Conservation (phyloP, 2,888 invertebrate genomes). For the Ceramica pisi region DNA sequence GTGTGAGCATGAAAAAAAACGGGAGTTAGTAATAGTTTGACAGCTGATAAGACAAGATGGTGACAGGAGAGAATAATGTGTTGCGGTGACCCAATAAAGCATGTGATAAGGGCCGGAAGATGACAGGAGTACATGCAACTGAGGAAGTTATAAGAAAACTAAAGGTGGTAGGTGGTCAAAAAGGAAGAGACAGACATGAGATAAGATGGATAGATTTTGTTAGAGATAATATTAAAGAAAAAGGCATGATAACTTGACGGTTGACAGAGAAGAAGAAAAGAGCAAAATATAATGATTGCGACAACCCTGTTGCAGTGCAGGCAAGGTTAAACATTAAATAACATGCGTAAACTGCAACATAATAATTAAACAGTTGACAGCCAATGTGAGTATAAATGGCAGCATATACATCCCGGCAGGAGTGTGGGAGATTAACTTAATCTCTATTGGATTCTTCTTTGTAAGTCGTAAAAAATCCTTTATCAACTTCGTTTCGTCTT, state of each 20-base stretch:
- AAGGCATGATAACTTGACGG: neutral
- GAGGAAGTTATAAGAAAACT: neutral
- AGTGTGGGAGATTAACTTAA: conserved; percentile 11
- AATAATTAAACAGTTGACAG: conserved; percentile 20
- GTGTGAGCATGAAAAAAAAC: too few species aligned
- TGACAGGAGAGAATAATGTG: too few species aligned
- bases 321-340: conserved; percentile 1
- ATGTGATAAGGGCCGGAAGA: too few species aligned
- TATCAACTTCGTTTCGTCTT: conserved; percentile 2
- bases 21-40: neutral
- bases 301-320: too few species aligned
- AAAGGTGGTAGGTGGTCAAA: neutral
- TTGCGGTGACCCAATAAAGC: too few species aligned
- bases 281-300: neutral
- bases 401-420: conserved; percentile 34
- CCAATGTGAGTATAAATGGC: conserved; percentile 23
- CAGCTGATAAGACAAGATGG: too few species aligned
- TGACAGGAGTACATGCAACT: neutral
- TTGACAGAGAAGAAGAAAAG: neutral
- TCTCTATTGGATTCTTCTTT: conserved; percentile 25
- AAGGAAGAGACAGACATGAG: neutral
- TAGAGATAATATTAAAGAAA: neutral
- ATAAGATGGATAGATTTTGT: neutral
- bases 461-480: conserved; percentile 32
- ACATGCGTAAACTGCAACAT: conserved; percentile 25